These are phyloP conservation scores for Drosophila lacicola DNA, from an alignment of 2,888 invertebrate genomes.

Conservation along the genomic window DNA sequence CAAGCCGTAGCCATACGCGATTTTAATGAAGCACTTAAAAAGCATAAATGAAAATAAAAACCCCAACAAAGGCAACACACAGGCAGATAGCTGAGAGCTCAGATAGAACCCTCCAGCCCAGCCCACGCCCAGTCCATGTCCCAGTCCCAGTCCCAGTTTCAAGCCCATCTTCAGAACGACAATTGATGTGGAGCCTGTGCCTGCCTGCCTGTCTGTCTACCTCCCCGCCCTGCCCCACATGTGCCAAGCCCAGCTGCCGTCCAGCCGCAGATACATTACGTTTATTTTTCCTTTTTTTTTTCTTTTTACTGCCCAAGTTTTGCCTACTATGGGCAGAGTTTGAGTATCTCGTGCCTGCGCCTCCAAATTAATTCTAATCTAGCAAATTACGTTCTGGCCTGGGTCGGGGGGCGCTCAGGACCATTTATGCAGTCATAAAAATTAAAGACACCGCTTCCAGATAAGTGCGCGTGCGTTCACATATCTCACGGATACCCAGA, in stretches of 20 bases:
- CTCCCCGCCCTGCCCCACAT: slow-evolving; percentile 22
- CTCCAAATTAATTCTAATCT: slow-evolving; percentile 80
- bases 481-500: slow-evolving; percentile 21
- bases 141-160: slow-evolving; percentile 32
- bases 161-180: slow-evolving; percentile 72
- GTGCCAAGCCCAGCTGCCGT: slow-evolving; percentile 6
- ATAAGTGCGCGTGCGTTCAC: slow-evolving; percentile 69
- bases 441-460: slow-evolving; percentile 73
- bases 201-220: slow-evolving; percentile 26
- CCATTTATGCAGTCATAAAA: slow-evolving; percentile 80
- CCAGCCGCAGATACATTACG: slow-evolving; percentile 50
- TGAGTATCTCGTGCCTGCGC: slow-evolving; percentile 42
- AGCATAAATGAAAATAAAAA: slow-evolving; percentile 81
- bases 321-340: slow-evolving; percentile 43
- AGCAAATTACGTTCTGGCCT: slow-evolving; percentile 70
- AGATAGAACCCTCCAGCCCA: slow-evolving; percentile 7
- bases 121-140: not conserved
- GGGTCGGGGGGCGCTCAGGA: slow-evolving; percentile 31
- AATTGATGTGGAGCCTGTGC: slow-evolving; percentile 76
- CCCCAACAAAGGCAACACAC: slow-evolving; percentile 62
- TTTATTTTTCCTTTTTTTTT: slow-evolving; percentile 15
- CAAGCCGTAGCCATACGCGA: slow-evolving; percentile 69
- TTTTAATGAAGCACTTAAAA: slow-evolving; percentile 81
- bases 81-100: slow-evolving; percentile 42
- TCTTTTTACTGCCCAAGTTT: slow-evolving; percentile 60